These are phyloP conservation scores for Cantharis flavilabris DNA, from an alignment of 2,888 invertebrate species.

Conservation along the genomic window DNA sequence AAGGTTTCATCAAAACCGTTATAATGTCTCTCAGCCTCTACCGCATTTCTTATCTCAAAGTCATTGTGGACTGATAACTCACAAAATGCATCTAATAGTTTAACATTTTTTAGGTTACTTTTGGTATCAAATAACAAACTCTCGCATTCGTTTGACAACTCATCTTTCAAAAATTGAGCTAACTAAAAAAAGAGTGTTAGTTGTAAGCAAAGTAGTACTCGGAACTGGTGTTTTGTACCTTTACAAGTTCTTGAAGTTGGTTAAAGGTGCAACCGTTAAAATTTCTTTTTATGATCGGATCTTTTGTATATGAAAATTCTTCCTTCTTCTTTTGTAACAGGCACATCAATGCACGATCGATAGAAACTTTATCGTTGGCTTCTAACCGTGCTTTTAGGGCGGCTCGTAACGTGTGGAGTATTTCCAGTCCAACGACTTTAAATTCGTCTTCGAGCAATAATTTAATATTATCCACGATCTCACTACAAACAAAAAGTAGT, in stretches of 20 bases:
- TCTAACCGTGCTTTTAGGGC: slow-evolving; percentile 25
- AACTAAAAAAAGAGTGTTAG: slow-evolving; percentile 25
- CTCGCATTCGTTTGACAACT: background rate
- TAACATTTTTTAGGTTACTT: background rate
- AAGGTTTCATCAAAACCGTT: background rate
- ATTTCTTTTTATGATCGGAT: slow-evolving; percentile 32
- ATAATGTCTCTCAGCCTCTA: background rate
- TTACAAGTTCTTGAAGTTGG: slow-evolving; percentile 20
- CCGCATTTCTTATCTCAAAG: background rate
- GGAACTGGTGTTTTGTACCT: slow-evolving; percentile 14
- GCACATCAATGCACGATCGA: slow-evolving; percentile 29
- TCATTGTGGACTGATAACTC: background rate
- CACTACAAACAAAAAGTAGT: background rate
- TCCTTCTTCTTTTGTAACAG: slow-evolving; percentile 35
- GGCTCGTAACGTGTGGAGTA: slow-evolving; percentile 28
- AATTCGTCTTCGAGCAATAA: slow-evolving; percentile 19
- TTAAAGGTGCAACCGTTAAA: slow-evolving; percentile 35
- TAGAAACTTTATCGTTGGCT: slow-evolving; percentile 16
- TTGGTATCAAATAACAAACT: background rate
- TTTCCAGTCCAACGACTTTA: slow-evolving; percentile 33
- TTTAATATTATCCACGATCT: background rate
- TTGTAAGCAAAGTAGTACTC: background rate
- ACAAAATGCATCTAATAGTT: background rate
- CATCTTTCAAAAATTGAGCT: slow-evolving; percentile 6
- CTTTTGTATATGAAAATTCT: slow-evolving; percentile 33